phyloP scores from a whole-genome alignment of 92 coral and sea anemone species.

The Heteractis magnifica region DNA sequence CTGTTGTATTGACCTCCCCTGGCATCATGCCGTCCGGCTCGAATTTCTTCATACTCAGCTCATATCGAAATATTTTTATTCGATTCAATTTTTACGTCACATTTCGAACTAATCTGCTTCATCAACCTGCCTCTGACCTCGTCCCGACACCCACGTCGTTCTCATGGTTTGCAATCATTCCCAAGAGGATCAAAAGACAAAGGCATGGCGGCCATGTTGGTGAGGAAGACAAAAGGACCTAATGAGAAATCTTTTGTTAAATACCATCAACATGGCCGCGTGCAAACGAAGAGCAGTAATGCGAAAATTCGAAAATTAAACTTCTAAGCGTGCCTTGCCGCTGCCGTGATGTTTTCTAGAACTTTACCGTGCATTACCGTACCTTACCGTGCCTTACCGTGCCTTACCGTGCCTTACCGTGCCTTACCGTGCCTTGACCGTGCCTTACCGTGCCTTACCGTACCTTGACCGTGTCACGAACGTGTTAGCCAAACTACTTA shows the following conservation, averaged over 20 bases:
- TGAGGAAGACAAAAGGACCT: neutral
- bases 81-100: neutral
- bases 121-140: neutral
- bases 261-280: neutral
- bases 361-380: too few species aligned
- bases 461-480: too few species aligned
- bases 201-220: neutral
- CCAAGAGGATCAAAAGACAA: neutral
- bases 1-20: too few species aligned
- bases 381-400: too few species aligned
- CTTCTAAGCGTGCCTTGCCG: neutral
- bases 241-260: neutral
- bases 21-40: too few species aligned
- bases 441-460: too few species aligned
- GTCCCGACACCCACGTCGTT: conserved; percentile 1
- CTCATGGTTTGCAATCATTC: neutral
- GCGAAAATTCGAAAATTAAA: neutral
- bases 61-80: neutral
- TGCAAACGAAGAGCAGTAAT: neutral
- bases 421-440: too few species aligned
- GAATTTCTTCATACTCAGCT: neutral
- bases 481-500: too few species aligned
- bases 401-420: too few species aligned
- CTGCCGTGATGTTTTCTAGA: neutral
- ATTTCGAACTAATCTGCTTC: neutral